These are phyloP conservation scores for Dynastes tityus DNA, from an alignment of 2,888 invertebrate genomes.

Conservation along the genomic window DNA sequence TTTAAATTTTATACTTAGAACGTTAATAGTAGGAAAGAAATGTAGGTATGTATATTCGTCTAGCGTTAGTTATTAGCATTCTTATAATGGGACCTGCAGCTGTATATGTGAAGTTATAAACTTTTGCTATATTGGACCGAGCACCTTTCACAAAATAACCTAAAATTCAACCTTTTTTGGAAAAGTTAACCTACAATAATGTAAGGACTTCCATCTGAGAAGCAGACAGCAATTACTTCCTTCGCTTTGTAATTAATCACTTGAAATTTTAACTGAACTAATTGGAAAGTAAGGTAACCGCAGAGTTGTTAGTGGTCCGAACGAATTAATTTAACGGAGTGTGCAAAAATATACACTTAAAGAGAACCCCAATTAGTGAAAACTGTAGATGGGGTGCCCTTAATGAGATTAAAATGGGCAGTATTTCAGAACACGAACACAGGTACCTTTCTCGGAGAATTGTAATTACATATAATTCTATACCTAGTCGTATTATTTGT, in stretches of 20 bases:
- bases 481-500: conserved; percentile 10
- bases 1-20: too few relatives aligned
- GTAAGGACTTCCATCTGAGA: conserved; percentile 4
- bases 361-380: conserved; percentile 49
- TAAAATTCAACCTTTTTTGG: conserved; percentile 7
- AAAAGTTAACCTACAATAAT: background rate
- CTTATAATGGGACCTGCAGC: background rate
- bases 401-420: conserved; percentile 60
- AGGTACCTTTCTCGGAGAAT: conserved; percentile 14
- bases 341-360: conserved; percentile 57
- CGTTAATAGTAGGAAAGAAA: background rate
- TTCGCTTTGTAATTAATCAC: conserved; percentile 61
- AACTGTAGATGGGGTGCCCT: conserved; percentile 46
- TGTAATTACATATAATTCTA: conserved; percentile 44
- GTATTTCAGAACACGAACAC: conserved; percentile 52
- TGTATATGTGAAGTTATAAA: background rate
- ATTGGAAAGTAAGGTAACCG: conserved; percentile 53
- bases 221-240: conserved; percentile 59
- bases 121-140: background rate
- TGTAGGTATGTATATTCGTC: background rate
- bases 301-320: conserved; percentile 53
- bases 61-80: background rate
- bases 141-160: background rate
- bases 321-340: conserved; percentile 57
- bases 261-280: conserved; percentile 57